Conservation (phyloP, 2,113 vertebrate genomes). For the Hippocampus guttulatus region DNA sequence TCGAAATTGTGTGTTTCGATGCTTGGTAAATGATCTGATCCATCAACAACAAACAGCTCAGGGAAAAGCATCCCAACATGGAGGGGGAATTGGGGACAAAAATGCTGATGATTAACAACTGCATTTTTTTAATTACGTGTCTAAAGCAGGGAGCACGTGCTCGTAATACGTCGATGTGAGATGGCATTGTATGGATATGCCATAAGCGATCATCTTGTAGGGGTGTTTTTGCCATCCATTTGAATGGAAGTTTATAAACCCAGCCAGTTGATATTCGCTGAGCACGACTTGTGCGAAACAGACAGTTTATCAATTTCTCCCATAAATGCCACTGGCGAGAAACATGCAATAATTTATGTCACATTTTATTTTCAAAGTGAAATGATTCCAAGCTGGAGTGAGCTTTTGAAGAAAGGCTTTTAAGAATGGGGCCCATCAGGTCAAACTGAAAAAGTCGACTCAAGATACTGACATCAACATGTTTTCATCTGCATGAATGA, state of each 20-base stretch:
- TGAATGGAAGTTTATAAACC: too few species aligned
- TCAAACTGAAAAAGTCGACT: slow-evolving; percentile 68
- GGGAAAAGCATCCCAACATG: neutral
- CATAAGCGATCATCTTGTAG: neutral
- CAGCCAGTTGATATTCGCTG: too few species aligned
- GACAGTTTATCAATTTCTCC: neutral
- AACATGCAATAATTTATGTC: neutral
- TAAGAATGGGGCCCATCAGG: slow-evolving; percentile 49
- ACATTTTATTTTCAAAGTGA: neutral
- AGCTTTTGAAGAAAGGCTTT: slow-evolving; percentile 23
- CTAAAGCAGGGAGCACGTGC: too few species aligned
- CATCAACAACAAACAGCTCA: neutral
- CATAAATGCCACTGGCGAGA: neutral
- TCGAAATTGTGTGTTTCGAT: neutral
- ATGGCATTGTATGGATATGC: neutral
- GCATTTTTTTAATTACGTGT: neutral
- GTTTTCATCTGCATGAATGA: slow-evolving; percentile 49
- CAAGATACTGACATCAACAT: slow-evolving; percentile 51
- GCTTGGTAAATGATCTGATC: neutral
- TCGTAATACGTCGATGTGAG: neutral
- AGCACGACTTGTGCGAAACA: neutral
- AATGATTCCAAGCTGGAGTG: neutral
- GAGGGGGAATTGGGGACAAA: too few species aligned
- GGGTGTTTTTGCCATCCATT: too few species aligned
- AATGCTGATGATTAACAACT: neutral